Base-by-base conservation (phyloP, 2,888 invertebrate species). In the Anarsia innoxiella region DNA sequence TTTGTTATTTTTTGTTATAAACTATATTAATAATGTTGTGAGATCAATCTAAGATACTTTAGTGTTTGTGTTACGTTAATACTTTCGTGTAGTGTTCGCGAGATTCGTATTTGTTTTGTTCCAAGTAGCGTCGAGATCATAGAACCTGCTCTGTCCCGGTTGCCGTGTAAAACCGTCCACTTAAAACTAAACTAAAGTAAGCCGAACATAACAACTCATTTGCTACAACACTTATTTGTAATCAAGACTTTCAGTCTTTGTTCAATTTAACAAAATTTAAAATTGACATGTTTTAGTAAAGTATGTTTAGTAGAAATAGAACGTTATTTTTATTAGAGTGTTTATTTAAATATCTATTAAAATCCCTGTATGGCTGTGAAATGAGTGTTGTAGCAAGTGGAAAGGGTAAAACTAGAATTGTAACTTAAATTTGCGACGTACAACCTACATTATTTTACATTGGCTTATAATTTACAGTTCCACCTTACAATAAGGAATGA, bases 401-500 rank as follows among this genome's bases (percentile, higher is more conserved):
- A 4, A 19, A 25, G 9, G 6, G 40, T 36, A 53, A n/a, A 46
- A 54, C 48, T 49, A 51, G 53, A 49, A 23, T 36, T 48, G 46
- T 58, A 63, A 56, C 59, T 59, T 61, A 66, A 58, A 60, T 59
- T 66, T 66, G 55, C 47, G 48, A 68, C 54, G 42, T 66, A 66
- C 58, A 50, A 51, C 48, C 54, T 54, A 59, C 52, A 58, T 48
- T 54, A 30, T 38, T 44, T 44, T 58, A 64, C 44, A 62, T 62
- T 65, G 64, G 55, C 72, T 75, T 77, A 75, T 48, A 67, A 66
- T 66, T 52, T 68, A 75, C 59, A 66, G 53, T 59, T 61, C 59
- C 54, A 59, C 59, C 71, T 75, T 69, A 69, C 51, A 51, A 51
- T 53, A 70, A 66, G 76, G 77, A 77, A 78, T 75, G 77, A 58